Evolutionary conservation across 2,888 invertebrate genomes (phyloP).

Genomic region (Leistus spinibarbis): DNA sequence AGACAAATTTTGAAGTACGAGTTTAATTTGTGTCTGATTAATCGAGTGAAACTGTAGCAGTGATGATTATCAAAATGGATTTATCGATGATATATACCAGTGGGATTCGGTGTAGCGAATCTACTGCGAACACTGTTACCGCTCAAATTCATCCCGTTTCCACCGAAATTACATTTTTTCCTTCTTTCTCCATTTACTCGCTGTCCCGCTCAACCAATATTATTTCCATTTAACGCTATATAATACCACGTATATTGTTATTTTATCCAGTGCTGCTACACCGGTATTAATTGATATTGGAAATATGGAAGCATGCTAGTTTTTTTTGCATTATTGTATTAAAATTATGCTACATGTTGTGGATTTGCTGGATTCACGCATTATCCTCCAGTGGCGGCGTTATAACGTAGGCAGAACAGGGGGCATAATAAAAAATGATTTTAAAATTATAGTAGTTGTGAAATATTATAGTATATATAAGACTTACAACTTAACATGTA

Average conservation of each 20-base stretch:
- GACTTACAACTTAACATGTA: no score
- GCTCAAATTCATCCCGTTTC: neutral
- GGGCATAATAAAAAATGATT: no score
- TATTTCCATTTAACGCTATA: neutral
- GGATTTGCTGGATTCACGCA: no score
- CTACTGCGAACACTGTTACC: neutral
- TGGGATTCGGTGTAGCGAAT: neutral
- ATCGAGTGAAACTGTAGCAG: neutral
- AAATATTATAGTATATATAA: no score
- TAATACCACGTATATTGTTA: neutral
- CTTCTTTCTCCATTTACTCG: no score
- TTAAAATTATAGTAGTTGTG: no score
- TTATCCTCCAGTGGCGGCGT: no score
- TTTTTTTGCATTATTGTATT: neutral
- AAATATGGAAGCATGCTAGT: neutral
- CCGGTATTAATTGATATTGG: neutral
- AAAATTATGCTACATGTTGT: no score
- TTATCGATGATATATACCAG: conserved; percentile 12
- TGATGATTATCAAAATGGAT: conserved; percentile 29
- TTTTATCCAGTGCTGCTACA: neutral
- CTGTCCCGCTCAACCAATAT: neutral
- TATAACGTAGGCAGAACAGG: no score
- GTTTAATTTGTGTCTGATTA: neutral
- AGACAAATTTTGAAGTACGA: neutral
- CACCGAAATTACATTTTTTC: neutral